Base-by-base conservation (phyloP, 2,797 vertebrate genomes). In the Darevskia nairensis region DNA sequence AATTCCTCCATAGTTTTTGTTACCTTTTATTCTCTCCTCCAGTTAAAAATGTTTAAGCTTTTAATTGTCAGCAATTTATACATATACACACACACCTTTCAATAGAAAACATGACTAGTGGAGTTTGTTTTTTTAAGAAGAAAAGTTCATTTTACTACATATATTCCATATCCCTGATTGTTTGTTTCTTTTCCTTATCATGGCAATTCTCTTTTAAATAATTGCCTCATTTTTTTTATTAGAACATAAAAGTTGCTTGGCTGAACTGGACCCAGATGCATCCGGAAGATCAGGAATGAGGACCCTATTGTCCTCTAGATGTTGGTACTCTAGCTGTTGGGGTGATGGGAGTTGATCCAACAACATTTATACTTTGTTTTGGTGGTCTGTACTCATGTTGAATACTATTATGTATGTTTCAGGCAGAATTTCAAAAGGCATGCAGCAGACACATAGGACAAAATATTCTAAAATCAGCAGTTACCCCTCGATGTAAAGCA, bases 401-500 rank as follows among this genome's bases (percentile, higher is more conserved):
- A 2, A 1, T n/a, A 23, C 3, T 3, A 86, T 75, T 91, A 71
- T 90, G 59, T 41, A 80, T 25, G 61, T 1, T 29, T 64, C 71
- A 1, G 29, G 61, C 78, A 85, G 39, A 76, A 13, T 29, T 76
- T 25, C 72, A 93, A 82, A 27, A 69, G 15, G 27, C 10, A 77
- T 11, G 78, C 64, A 88, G 11, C 21, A 84, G 85, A 87, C 92
- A 39, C n/a, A 66, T 90, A 76, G 23, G 81, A 55, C 35, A 6
- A 85, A 87, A 27, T 86, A 83, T 66, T 11, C 85, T 86, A 88
- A 92, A 92, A 55, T 61, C 2, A 23, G 25, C 29, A 94, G 93
- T 96, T 92, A 99, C 99, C 97, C 98, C 99, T 91, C 99, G 96
- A 94, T 99, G 99, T 95, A 99, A 97, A 32, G 98, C 98, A 1